Percentiles rank a stretch among this genome's conserved stretches.
Evolutionary conservation across 2,888 invertebrate genomes (phyloP).

Genomic region (Drosophila neonasuta): DNA sequence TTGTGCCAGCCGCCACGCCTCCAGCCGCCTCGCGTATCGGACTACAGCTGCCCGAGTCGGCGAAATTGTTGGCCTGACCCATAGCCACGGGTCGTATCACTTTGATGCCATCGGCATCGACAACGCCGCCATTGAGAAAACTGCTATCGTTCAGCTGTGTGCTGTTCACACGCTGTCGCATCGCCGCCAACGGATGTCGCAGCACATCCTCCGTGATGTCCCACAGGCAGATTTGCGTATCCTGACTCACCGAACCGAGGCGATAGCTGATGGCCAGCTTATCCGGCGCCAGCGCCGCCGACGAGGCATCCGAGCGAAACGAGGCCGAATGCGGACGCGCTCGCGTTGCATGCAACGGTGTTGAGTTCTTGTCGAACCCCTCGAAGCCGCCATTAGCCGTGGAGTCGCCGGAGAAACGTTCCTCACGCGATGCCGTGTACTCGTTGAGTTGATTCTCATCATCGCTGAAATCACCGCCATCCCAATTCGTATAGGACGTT

Average conservation of each 20-base stretch:
- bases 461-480: constrained; percentile 84
- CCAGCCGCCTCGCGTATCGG: constrained; percentile 69
- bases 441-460: constrained; percentile 83
- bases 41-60: constrained; percentile 66
- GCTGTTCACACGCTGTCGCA: constrained; percentile 80
- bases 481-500: constrained; percentile 87
- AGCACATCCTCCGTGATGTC: constrained; percentile 98
- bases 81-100: constrained; percentile 81
- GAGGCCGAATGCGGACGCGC: constrained; percentile 80
- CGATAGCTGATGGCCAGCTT: constrained; percentile 88
- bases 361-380: constrained; percentile 76
- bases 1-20: constrained; percentile 20
- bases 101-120: constrained; percentile 79
- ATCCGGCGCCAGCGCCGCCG: constrained; percentile 80
- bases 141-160: constrained; percentile 77
- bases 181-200: constrained; percentile 85
- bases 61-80: constrained; percentile 62
- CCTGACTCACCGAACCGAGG: constrained; percentile 97
- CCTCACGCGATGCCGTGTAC: constrained; percentile 69
- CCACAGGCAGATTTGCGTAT: constrained; percentile 99
- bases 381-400: constrained; percentile 79
- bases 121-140: constrained; percentile 79
- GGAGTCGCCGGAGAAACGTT: constrained; percentile 74
- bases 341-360: constrained; percentile 74
- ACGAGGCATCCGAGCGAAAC: constrained; percentile 80